Evolutionary conservation across 2,113 vertebrate genomes (phyloP), one percentile per base, ranked within the genome.

Genomic region (Coregonus clupeaformis): DNA sequence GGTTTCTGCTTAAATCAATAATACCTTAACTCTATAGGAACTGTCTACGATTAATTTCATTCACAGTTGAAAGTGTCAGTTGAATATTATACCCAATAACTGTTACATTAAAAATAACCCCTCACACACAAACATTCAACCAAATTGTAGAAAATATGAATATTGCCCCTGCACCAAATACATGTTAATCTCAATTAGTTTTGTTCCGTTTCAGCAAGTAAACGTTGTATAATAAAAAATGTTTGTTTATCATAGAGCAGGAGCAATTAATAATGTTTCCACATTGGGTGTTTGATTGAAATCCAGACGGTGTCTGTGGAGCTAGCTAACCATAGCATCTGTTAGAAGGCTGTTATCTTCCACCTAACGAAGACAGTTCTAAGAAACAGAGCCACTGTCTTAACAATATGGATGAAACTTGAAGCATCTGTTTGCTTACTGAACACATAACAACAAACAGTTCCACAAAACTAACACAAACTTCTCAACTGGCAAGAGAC

Each of bases 21-120:
- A 68, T 22, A 68, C 63, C 71, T 36, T 1, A 36, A 42, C 3
- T 49, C 47, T 14, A 69, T 57, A 45, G 29, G 6, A 49, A 80
- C 25, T 68, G 18, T 60, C 29, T 12, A 62, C 62, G 70, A 69
- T 62, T 22, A 5, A 27, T 47, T 52, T 9, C 13, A 55, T 76
- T 88, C 72, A 85, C 74, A 85, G 74, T 73, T 71, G 64, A 81
- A 68, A 72, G 30, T 66, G 25, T 65, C 18, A 11, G 36, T 42
- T 73, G 14, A 65, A 36, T 11, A 42, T 42, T 68, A 42, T 3
- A 32, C 32, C 20, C 1, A 68, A 47, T 63, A 29, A 42, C 65
- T 63, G 30, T 82, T 68, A 68, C 2, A 22, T 60, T 67, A 5
- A 36, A 67, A 65, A 36, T 1, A 30, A 27, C 16, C 14, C 18